A percentile compares a stretch with the other conserved stretches of the same genome.
phyloP scores from a whole-genome alignment of 2,888 invertebrate genomes.

The Oxyscelio sp. region DNA sequence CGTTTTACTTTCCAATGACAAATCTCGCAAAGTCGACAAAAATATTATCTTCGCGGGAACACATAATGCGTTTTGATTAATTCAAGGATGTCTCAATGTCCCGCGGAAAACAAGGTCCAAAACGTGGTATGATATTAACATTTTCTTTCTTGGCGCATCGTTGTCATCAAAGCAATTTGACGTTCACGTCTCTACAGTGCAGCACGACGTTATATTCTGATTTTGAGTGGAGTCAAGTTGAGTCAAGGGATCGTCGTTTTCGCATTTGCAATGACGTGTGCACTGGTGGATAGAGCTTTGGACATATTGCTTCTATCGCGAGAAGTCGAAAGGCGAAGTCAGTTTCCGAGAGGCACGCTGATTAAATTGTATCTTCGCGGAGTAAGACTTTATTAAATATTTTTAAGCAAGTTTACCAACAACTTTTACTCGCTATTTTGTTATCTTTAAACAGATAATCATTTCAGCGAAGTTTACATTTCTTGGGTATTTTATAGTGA shows the following conservation, averaged over 20 bases:
- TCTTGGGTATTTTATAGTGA: too few species aligned
- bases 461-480: too few species aligned
- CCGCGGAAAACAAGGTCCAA: conserved; percentile 35
- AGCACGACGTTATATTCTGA: conserved; percentile 56
- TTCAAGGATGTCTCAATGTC: conserved; percentile 6
- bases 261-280: conserved; percentile 52
- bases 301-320: conserved; percentile 51
- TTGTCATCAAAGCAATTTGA: conserved; percentile 60
- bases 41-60: too few species aligned
- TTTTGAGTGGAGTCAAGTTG: conserved; percentile 25
- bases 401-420: conserved; percentile 31
- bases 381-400: conserved; percentile 71
- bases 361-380: conserved; percentile 76
- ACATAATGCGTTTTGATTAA: conserved; percentile 27
- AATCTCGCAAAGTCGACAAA: too few species aligned
- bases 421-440: too few species aligned
- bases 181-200: conserved; percentile 46
- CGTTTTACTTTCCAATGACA: too few species aligned
- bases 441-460: too few species aligned
- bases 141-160: conserved; percentile 25
- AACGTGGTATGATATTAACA: conserved; percentile 41
- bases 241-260: conserved; percentile 53
- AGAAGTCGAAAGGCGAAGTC: conserved; percentile 65
- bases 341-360: conserved; percentile 75
- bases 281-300: conserved; percentile 32